Base-by-base conservation (phyloP, 2,888 invertebrate genomes). In the Diaprepes abbreviatus region DNA sequence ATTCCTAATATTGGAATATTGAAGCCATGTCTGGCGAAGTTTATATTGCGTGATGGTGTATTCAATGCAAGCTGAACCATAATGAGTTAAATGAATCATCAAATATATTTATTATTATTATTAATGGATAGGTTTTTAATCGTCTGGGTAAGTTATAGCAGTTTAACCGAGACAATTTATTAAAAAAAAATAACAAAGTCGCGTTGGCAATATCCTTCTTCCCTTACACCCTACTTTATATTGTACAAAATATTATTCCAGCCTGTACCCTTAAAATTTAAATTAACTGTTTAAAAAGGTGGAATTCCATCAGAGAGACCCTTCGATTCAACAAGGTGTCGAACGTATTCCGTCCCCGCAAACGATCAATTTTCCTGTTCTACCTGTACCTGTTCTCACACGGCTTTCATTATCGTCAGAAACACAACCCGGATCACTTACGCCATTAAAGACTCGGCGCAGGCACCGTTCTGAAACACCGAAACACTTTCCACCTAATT, bases 381-480 rank as follows among this genome's bases (percentile, higher is more conserved):
- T 48, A 66, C 65, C 65, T 55, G 57, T 58, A 66, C 65, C 64
- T 55, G 45, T 57, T 63, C 54, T 54, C 55, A 45, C 66, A 58
- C 33, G 66, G 66, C 52, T 66, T 66, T 66, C 66, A 66, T 66
- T 66, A 66, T 52, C 36, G 66, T 66, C 66, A 54, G 66, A 38
- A 66, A 66, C 66, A 59, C 52, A 66, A 54, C 50, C 66, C 59
- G 66, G 66, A 59, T 66, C 66, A 66, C 59, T 66, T 66, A 66
- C 66, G 54, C 54, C 54, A 59, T 59, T 66, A 59, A 59, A 52
- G 59, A 31, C 43, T 52, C 45, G 33, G 17, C 54, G 16, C 16
- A 50, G 28, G 24, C 16, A 52, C 17, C 28, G 38, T 45, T 52
- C 9, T 9, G 16, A 36, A 50, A 66, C 66, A 59, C 50, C 21